phyloP scores from a whole-genome alignment of 1,140 invertebrate genomes.

The Drosophila ironensis region DNA sequence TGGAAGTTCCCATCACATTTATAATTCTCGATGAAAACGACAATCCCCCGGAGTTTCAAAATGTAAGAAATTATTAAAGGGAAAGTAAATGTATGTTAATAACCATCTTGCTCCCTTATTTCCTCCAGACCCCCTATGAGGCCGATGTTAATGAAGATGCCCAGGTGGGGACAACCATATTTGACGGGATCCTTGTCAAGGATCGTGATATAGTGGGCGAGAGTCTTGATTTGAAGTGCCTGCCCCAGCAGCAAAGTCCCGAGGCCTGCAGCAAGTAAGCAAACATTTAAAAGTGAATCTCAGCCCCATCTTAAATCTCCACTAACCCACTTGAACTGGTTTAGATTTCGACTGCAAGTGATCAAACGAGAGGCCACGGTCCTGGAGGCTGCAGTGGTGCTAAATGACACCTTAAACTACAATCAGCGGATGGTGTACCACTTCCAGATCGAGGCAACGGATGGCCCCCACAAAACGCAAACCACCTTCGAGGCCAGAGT shows the following conservation, averaged over 20 bases:
- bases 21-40: constrained; percentile 95
- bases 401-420: constrained; percentile 87
- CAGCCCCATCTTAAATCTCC: too few species aligned
- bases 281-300: not conserved
- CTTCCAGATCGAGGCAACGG: constrained; percentile 87
- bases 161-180: constrained; percentile 87
- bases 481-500: constrained; percentile 90
- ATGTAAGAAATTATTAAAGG: constrained; percentile 82
- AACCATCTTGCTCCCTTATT: not conserved
- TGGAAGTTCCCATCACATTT: constrained; percentile 89
- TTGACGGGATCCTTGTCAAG: constrained; percentile 87
- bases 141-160: constrained; percentile 90
- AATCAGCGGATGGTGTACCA: constrained; percentile 89
- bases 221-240: constrained; percentile 89
- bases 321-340: too few species aligned
- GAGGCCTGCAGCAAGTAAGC: constrained; percentile 77
- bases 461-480: constrained; percentile 88
- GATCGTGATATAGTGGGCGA: constrained; percentile 92
- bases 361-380: constrained; percentile 85
- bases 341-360: constrained; percentile 86
- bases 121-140: constrained; percentile 88
- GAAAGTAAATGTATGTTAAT: not conserved
- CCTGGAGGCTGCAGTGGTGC: constrained; percentile 86
- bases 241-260: constrained; percentile 69
- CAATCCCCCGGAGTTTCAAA: constrained; percentile 91